phyloP scores from a whole-genome alignment of 2,797 vertebrate species.

The Coendou prehensilis region DNA sequence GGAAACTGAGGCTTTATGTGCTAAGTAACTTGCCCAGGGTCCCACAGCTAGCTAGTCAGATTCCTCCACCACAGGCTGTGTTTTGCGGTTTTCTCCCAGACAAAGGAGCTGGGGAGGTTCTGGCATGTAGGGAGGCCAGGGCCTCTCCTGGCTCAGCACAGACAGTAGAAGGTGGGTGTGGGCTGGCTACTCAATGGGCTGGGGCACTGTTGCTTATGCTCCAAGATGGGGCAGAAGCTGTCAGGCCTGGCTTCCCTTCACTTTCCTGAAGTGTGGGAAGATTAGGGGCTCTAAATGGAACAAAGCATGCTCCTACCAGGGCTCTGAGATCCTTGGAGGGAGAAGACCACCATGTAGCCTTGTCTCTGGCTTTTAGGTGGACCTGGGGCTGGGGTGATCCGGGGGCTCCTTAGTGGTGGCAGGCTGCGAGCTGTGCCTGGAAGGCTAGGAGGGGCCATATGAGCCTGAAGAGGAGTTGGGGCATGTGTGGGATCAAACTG shows the following conservation, averaged over 20 bases:
- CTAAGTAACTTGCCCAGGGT: neutral
- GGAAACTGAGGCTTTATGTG: neutral
- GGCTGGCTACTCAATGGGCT: neutral
- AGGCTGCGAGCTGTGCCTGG: conserved; percentile 2
- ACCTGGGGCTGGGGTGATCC: neutral
- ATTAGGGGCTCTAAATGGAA: neutral
- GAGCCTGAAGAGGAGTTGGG: conserved; percentile 51
- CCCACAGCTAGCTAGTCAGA: neutral
- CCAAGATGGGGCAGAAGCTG: neutral
- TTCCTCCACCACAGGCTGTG: neutral
- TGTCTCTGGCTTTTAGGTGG: neutral
- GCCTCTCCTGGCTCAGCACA: neutral
- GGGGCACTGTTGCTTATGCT: neutral
- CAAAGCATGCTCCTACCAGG: neutral
- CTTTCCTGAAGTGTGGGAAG: neutral
- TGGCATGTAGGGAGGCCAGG: neutral
- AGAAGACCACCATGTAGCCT: neutral
- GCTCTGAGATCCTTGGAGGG: rapidly evolving
- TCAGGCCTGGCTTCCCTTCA: neutral
- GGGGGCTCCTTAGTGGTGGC: neutral
- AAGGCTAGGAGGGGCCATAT: conserved; percentile 5
- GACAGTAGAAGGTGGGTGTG: rapidly evolving
- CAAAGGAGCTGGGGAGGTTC: no score
- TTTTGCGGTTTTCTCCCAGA: neutral
- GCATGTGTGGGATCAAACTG: conserved; percentile 70